These are phyloP conservation scores for Dromaius novaehollandiae DNA, from an alignment of 2,113 vertebrate species.

Conservation along the genomic window DNA sequence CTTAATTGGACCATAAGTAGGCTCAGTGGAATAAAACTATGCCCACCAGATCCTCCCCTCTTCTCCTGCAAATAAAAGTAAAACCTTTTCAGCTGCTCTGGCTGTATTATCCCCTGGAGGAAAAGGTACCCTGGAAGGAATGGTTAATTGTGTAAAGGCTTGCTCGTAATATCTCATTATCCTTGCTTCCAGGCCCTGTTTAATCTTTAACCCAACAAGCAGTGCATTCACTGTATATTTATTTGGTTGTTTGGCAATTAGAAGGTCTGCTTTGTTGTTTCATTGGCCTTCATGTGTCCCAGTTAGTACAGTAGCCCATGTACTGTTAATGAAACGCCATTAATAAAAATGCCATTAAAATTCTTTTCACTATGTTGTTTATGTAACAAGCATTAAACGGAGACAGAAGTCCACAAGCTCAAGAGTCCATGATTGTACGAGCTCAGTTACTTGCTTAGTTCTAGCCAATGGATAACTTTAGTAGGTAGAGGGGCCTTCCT, in stretches of 20 bases:
- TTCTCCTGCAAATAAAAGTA: conserved; percentile 42
- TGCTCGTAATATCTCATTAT: conserved; percentile 70
- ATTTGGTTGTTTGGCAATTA: conserved; percentile 74
- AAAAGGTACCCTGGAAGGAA: conserved; percentile 65
- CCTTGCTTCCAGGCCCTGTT: conserved; percentile 68
- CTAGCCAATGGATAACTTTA: background rate
- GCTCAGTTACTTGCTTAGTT: background rate
- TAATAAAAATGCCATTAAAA: conserved; percentile 80
- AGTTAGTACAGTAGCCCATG: conserved; percentile 63
- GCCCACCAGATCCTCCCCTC: background rate
- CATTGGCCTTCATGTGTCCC: conserved; percentile 61
- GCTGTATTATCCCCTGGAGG: conserved; percentile 52
- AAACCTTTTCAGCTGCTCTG: conserved; percentile 45
- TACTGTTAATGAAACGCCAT: conserved; percentile 75
- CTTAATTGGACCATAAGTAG: background rate
- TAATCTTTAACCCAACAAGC: conserved; percentile 79
- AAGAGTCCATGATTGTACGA: background rate
- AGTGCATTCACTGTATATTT: conserved; percentile 64
- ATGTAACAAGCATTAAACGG: conserved; percentile 56
- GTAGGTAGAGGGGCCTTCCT: background rate
- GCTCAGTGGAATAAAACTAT: background rate
- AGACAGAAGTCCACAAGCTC: conserved; percentile 42
- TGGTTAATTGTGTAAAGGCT: conserved; percentile 56
- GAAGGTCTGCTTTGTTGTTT: conserved; percentile 65
- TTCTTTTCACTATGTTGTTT: conserved; percentile 77